Evolutionary conservation across 2,113 vertebrate genomes (phyloP).

Genomic region (Podocnemis expansa): DNA sequence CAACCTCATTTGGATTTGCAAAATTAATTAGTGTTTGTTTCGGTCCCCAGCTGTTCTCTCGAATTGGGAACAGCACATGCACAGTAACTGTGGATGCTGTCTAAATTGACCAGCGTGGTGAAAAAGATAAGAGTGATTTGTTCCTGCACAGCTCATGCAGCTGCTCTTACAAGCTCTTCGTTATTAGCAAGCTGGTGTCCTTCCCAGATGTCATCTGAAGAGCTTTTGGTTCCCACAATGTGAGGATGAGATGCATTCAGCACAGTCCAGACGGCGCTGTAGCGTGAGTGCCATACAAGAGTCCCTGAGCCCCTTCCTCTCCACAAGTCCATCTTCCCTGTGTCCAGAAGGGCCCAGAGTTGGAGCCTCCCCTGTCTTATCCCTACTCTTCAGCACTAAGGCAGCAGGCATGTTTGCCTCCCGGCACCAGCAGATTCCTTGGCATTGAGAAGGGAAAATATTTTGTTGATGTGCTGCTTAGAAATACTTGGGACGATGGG

Average conservation of each 20-base stretch:
- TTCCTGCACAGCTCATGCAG: neutral
- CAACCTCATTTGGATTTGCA: conserved; percentile 75
- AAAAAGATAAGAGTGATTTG: conserved; percentile 41
- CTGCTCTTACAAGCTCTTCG: conserved; percentile 13
- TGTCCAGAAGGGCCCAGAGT: neutral
- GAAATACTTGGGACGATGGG: neutral
- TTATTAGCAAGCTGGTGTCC: neutral
- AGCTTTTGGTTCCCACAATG: conserved; percentile 1
- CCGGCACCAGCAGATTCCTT: neutral
- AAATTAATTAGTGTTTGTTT: conserved; percentile 82
- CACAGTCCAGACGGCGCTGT: neutral
- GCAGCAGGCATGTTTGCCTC: neutral
- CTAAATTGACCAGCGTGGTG: conserved; percentile 63
- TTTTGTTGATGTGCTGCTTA: neutral
- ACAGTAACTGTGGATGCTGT: conserved; percentile 17
- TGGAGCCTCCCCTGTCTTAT: neutral
- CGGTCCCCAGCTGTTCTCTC: conserved; percentile 74
- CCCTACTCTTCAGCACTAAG: neutral
- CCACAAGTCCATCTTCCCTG: neutral
- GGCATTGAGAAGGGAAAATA: neutral
- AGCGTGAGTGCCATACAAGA: neutral
- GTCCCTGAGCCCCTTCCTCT: neutral
- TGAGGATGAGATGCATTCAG: neutral
- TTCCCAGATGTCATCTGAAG: neutral
- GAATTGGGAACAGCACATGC: neutral